Evolutionary conservation across 1,140 invertebrate genomes (phyloP).

Genomic region (Hypothenemus hampei): DNA sequence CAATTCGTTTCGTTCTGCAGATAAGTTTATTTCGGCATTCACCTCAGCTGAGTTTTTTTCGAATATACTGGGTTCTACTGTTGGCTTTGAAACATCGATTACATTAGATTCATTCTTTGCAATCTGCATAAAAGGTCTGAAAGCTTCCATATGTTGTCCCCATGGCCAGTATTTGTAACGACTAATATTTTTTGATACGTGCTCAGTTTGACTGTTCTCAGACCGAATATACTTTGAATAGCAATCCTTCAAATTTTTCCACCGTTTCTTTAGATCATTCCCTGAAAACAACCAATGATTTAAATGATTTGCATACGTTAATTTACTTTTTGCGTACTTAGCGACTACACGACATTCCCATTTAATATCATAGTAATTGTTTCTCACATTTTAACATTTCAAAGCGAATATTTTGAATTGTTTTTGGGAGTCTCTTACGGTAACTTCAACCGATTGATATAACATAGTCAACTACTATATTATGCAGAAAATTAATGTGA

Average conservation of each 20-base stretch:
- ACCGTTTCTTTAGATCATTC: constrained; percentile 19
- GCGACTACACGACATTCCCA: background rate
- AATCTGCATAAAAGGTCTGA: background rate
- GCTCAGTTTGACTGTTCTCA: constrained; percentile 10
- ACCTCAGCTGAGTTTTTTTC: no score
- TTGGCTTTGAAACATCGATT: no score
- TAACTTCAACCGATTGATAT: background rate
- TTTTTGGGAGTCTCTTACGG: background rate
- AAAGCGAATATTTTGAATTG: background rate
- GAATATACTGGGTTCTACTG: no score
- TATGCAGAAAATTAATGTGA: no score
- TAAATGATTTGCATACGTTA: no score
- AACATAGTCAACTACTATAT: no score
- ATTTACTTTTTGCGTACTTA: background rate
- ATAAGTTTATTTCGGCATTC: no score
- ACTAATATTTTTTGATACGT: background rate
- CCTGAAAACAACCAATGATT: background rate
- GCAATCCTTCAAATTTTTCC: constrained; percentile 31
- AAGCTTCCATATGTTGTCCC: background rate
- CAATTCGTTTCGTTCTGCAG: no score
- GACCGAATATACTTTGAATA: constrained; percentile 20
- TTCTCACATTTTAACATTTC: background rate
- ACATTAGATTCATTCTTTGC: background rate
- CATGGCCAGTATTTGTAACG: background rate
- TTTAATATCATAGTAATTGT: background rate